Evolutionary conservation across 2,888 invertebrate genomes (phyloP).

Genomic region (Xanthorhoe designata): DNA sequence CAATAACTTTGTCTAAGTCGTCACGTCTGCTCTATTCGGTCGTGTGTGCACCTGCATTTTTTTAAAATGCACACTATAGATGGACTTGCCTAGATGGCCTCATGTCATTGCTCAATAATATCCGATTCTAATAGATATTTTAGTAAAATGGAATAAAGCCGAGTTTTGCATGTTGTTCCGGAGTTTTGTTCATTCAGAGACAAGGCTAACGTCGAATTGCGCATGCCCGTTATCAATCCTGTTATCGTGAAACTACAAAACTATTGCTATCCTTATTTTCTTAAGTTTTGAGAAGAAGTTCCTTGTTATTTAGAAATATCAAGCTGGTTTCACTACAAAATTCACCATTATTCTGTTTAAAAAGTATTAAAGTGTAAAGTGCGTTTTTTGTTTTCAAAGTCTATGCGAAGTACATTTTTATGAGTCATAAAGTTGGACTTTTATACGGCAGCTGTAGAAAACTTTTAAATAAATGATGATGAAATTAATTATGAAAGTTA

Average conservation of each 20-base stretch:
- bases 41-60: slow-evolving; percentile 57
- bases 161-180: slow-evolving; percentile 50
- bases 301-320: background rate
- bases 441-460: slow-evolving; percentile 50
- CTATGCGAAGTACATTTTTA: slow-evolving; percentile 50
- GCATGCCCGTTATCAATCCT: slow-evolving; percentile 77
- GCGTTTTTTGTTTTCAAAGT: slow-evolving; percentile 39
- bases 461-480: slow-evolving; percentile 55
- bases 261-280: slow-evolving; percentile 79
- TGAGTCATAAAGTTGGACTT: slow-evolving; percentile 53
- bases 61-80: slow-evolving; percentile 47
- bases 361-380: slow-evolving; percentile 33
- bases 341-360: slow-evolving; percentile 40
- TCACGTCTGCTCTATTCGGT: slow-evolving; percentile 42
- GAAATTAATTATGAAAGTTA: slow-evolving; percentile 46
- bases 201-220: slow-evolving; percentile 61
- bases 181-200: slow-evolving; percentile 63
- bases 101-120: slow-evolving; percentile 62
- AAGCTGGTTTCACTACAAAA: slow-evolving; percentile 27
- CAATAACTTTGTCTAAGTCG: slow-evolving; percentile 61
- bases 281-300: slow-evolving; percentile 54
- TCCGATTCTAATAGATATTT: slow-evolving; percentile 52
- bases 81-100: slow-evolving; percentile 65
- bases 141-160: slow-evolving; percentile 56
- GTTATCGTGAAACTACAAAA: slow-evolving; percentile 70